Percentiles rank a stretch among this genome's conserved stretches.
Evolutionary conservation across 2,797 vertebrate genomes (phyloP).

Genomic region (Coreius guichenoti): DNA sequence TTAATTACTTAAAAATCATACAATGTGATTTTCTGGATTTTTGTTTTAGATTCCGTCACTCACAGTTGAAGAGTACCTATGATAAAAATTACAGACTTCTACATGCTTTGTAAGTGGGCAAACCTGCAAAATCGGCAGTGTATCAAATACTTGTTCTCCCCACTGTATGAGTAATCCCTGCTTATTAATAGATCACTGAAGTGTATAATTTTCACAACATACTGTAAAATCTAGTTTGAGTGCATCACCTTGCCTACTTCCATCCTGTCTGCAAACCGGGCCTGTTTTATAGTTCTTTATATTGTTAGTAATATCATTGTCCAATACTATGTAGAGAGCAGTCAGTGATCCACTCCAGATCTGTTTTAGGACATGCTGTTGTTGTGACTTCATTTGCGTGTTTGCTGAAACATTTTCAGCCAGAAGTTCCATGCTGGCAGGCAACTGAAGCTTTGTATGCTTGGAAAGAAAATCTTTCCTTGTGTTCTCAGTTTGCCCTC

Average conservation of each 20-base stretch:
- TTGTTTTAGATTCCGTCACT: too few relatives aligned
- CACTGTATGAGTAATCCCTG: slow-evolving; percentile 6
- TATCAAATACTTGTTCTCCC: too few relatives aligned
- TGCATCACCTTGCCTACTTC: not conserved
- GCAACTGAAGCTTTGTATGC: slow-evolving; percentile 14
- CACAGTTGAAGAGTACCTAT: too few relatives aligned
- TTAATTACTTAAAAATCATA: too few relatives aligned
- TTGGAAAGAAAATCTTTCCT: slow-evolving; percentile 17
- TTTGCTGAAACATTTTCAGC: slow-evolving; percentile 25
- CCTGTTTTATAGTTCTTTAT: not conserved
- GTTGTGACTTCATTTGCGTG: slow-evolving; percentile 31
- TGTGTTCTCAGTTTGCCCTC: not conserved
- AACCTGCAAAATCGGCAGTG: too few relatives aligned
- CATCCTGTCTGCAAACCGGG: not conserved
- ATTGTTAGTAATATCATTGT: not conserved
- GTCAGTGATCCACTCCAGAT: slow-evolving; percentile 13
- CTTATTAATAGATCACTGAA: slow-evolving; percentile 11
- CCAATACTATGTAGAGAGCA: not conserved
- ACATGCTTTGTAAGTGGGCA: too few relatives aligned
- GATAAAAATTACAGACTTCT: too few relatives aligned
- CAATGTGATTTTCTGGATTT: too few relatives aligned
- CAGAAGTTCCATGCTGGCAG: slow-evolving; percentile 34
- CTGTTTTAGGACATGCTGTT: slow-evolving; percentile 22
- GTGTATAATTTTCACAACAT: not conserved
- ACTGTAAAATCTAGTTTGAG: not conserved